Evolutionary conservation across 2,888 invertebrate species (phyloP), one percentile per base, ranked within the genome.

Genomic region (Mesorhabditis spiculigera): DNA sequence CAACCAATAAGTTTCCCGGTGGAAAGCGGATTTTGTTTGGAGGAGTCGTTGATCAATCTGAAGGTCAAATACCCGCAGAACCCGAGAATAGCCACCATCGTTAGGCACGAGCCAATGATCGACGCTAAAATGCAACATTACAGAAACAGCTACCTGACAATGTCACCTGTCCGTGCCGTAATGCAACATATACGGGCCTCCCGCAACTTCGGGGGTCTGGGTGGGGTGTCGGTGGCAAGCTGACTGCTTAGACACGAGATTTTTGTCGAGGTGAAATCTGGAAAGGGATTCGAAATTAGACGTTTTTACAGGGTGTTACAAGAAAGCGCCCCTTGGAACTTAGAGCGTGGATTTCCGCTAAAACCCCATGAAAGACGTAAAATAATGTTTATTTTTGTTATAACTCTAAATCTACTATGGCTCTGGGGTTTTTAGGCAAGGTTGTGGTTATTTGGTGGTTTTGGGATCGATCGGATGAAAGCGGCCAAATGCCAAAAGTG

Each of bases 81-180:
- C n/a, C 10, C 8, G 8, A 50, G n/a, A 50, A 50, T 50, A n/a
- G 58, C 58, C 8, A 50, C n/a, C 58, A 50, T 50, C 58, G 58
- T 50, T 50, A 50, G n/a, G n/a, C 58, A 50, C 10, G 58, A 50
- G n/a, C 58, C 58, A n/a, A 50, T 50, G 58, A 50, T 50, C 58
- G 58, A 50, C 10, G 58, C 58, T 50, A n/a, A n/a, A 50, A 50
- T 13, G 1, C 10, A n/a, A 50, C n/a, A 50, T 50, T 50, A 13
- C 10, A 13, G 58, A 50, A 50, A 13, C 1, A 50, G 58, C 58
- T 13, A 50, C n/a, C 3, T 50, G 8, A 13, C 1, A n/a, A 10
- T 13, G 10, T 13, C 8, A 50, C 58, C 58, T n/a, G 58, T 50
- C n/a, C 58, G 8, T n/a, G 58, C n/a, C 58, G 58, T 50, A n/a